Evolutionary conservation across 2,888 invertebrate species (phyloP).

Genomic region (Pseudoips prasinana): DNA sequence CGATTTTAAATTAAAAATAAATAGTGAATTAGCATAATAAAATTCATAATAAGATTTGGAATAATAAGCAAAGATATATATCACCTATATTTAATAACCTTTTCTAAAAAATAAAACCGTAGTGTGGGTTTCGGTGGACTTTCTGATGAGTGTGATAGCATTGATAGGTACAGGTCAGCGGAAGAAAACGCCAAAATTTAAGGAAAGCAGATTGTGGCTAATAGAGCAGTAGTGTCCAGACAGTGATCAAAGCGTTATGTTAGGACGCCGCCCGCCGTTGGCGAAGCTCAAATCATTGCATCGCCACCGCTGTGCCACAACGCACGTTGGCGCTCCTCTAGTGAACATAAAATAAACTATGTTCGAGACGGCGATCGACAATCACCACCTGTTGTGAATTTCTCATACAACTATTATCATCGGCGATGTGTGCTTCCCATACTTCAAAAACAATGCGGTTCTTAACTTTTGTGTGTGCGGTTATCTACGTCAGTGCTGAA

Average conservation of each 20-base stretch:
- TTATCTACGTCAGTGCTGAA: constrained; percentile 37
- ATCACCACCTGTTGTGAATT: constrained; percentile 60
- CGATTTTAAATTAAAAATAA: constrained; percentile 1
- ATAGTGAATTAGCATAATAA: no score
- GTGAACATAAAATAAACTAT: constrained; percentile 53
- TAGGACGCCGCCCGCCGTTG: constrained; percentile 27
- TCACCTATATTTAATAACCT: no score
- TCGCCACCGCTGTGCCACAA: constrained; percentile 48
- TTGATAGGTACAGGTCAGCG: no score
- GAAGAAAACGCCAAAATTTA: no score
- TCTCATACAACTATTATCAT: constrained; percentile 19
- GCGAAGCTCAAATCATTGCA: constrained; percentile 43
- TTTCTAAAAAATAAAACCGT: no score
- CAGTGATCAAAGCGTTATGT: constrained; percentile 30
- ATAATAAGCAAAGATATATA: no score
- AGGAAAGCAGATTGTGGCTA: no score
- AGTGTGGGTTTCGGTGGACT: no score
- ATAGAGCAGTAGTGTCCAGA: constrained; percentile 70
- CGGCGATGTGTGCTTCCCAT: constrained; percentile 19
- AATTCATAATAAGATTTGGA: no score
- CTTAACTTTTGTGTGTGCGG: constrained; percentile 43
- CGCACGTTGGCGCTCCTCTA: constrained; percentile 45
- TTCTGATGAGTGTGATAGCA: no score
- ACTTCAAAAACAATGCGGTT: constrained; percentile 52
- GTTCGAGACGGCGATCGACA: constrained; percentile 54